Evolutionary conservation across 2,888 invertebrate genomes (phyloP), one percentile per base, ranked within the genome.

Genomic region (Chymomyza procnemis): DNA sequence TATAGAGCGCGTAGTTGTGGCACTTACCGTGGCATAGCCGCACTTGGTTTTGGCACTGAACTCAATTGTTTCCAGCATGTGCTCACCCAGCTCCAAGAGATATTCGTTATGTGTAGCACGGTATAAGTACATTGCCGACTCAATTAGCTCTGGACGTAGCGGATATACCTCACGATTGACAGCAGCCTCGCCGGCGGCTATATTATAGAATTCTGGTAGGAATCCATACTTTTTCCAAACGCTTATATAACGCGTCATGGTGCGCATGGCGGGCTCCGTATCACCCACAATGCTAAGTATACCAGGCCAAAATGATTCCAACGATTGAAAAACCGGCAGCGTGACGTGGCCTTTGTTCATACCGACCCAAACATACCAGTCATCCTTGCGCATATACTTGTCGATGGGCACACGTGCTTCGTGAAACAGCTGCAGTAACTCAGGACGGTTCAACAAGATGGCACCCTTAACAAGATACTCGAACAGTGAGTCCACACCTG

Each of bases 361-460:
- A n/a, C 97, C 96, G 0, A 97, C 99, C 99, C 99, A 99, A 83
- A 99, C 94, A 89, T 98, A 98, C 99, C 99, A 99, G 90, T 99
- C 99, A 80, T 98, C 98, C 85, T 96, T 95, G 85, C 97, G 95
- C 83, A 99, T 92, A 87, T 97, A 95, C 83, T 95, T 95, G 86
- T 97, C 96, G 52, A 97, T 96, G 0, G 95, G 93, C 57, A 92
- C 91, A 60, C 95, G 93, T 0, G 95, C 95, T 83, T 96, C 96
- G 67, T 95, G 93, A 88, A 99, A 99, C 94, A 98, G 97, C 60
- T 96, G 94, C 93, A 99, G 94, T 26, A 99, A 91, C 85, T 97
- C 95, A 0, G 99, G 98, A 75, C 95, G 94, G 89, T 98, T 96
- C 21, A 99, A 93, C 70, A 99, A 91, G 61, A 98, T 93, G 0